Conservation (phyloP, 1,140 invertebrate genomes). For the Copidosoma floridanum region DNA sequence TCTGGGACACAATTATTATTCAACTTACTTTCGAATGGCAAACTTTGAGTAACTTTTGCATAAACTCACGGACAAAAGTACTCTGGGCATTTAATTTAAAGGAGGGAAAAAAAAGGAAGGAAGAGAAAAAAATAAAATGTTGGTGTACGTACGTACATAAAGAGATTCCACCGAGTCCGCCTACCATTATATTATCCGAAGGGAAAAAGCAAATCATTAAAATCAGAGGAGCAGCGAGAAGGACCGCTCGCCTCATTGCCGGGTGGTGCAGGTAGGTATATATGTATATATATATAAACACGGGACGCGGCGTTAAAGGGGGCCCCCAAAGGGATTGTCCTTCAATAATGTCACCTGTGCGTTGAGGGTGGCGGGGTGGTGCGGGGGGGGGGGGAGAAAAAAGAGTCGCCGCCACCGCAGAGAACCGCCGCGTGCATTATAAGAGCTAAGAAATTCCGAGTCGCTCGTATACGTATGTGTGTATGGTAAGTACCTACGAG, state of each 20-base stretch:
- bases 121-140: too few relatives aligned
- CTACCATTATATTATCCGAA: too few relatives aligned
- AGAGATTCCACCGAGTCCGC: not conserved
- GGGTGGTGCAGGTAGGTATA: too few relatives aligned
- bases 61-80: too few relatives aligned
- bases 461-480: not conserved
- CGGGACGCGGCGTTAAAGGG: not conserved
- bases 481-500: too few relatives aligned
- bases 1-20: too few relatives aligned
- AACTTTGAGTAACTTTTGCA: too few relatives aligned
- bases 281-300: not conserved
- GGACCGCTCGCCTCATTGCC: too few relatives aligned
- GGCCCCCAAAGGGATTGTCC: conserved; percentile 4
- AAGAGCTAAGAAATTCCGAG: conserved; percentile 1
- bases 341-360: conserved; percentile 27
- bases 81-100: conserved; percentile 16
- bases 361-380: too few relatives aligned
- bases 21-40: too few relatives aligned
- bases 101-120: not conserved
- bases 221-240: conserved; percentile 5
- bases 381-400: conserved; percentile 1
- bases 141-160: not conserved
- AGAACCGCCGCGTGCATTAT: conserved; percentile 16
- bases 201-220: conserved; percentile 20
- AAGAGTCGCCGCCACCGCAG: conserved; percentile 9